phyloP scores from a whole-genome alignment of 2,888 invertebrate genomes.

The Cryptus armator region DNA sequence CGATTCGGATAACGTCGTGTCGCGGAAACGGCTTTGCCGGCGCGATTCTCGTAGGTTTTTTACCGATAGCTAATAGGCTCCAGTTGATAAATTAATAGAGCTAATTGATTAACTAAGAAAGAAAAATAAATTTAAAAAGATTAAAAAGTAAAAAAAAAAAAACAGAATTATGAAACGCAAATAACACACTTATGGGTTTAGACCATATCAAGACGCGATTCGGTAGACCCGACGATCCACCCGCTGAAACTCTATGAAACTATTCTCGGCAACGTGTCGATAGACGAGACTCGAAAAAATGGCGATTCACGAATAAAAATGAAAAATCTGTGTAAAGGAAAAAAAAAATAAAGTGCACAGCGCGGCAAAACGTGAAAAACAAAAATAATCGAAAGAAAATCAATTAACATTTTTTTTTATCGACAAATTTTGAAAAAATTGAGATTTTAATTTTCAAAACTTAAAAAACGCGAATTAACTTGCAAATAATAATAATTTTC shows the following conservation, averaged over 20 bases:
- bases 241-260: conserved; percentile 28
- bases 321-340: background rate
- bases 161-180: conserved; percentile 56
- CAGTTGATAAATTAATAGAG: conserved; percentile 71
- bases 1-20: conserved; percentile 31
- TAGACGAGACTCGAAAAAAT: conserved; percentile 3
- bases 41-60: conserved; percentile 80
- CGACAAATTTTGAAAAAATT: too few species aligned
- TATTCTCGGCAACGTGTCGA: background rate
- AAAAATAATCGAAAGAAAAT: too few species aligned
- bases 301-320: background rate
- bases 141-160: conserved; percentile 15
- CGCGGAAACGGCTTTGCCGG: conserved; percentile 72
- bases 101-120: conserved; percentile 71
- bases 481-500: too few species aligned
- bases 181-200: conserved; percentile 77
- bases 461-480: too few species aligned
- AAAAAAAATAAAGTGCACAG: too few species aligned
- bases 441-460: too few species aligned
- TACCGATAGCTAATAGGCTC: conserved; percentile 81
- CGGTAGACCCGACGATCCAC: conserved; percentile 63
- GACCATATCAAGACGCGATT: conserved; percentile 81
- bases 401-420: too few species aligned
- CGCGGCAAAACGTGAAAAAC: too few species aligned
- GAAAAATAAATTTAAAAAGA: conserved; percentile 42